phyloP scores from a whole-genome alignment of 2,113 vertebrate species.

The Malurus cyaneus region DNA sequence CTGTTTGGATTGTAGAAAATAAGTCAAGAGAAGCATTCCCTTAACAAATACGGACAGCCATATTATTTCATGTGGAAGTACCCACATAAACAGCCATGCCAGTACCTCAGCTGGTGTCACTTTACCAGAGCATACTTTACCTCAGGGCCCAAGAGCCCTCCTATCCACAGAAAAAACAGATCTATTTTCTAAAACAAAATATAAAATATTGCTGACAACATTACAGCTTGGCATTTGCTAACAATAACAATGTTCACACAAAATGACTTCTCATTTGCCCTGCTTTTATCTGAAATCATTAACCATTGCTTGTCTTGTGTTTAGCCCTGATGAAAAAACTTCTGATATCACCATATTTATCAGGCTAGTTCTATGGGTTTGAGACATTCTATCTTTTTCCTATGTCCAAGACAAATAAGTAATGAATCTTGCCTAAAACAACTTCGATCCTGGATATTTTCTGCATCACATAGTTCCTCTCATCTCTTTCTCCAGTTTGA shows the following conservation, averaged over 20 bases:
- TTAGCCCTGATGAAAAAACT: background rate
- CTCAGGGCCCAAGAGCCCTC: background rate
- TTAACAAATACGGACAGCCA: background rate
- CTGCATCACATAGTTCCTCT: background rate
- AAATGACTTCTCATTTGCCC: constrained; percentile 3
- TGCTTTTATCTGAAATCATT: background rate
- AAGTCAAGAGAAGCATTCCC: background rate
- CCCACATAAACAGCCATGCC: background rate
- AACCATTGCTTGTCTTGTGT: background rate
- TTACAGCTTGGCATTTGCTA: background rate
- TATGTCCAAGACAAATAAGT: background rate
- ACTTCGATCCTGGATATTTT: background rate
- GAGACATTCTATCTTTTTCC: background rate
- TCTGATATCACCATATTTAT: background rate
- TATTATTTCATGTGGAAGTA: background rate
- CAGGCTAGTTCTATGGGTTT: background rate
- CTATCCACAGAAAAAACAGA: background rate
- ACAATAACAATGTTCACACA: background rate
- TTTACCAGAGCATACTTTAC: background rate
- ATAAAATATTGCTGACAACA: background rate
- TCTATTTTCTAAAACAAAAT: constrained; percentile 24
- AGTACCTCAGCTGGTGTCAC: background rate
- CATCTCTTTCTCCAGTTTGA: background rate
- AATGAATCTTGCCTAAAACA: background rate
- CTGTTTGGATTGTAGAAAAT: background rate